Conservation (phyloP, 2,888 invertebrate species). For the Volucella zonaria region DNA sequence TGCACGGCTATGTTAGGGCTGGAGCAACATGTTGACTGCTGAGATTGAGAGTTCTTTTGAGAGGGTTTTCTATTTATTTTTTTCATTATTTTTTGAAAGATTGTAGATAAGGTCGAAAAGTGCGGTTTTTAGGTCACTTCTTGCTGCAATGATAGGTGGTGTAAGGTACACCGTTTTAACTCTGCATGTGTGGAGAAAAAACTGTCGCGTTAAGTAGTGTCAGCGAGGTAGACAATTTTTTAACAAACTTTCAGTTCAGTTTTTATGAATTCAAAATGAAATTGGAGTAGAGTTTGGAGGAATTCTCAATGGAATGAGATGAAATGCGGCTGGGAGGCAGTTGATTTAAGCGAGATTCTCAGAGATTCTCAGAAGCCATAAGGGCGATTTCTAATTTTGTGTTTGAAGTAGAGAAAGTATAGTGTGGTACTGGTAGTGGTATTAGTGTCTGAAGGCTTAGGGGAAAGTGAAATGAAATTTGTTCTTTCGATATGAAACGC, state of each 20-base stretch:
- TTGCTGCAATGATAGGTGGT: slow-evolving; percentile 35
- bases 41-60: slow-evolving; percentile 49
- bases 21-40: neutral
- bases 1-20: slow-evolving; percentile 28
- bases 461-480: too few relatives aligned
- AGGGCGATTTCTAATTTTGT: slow-evolving; percentile 9
- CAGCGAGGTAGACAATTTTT: slow-evolving; percentile 29
- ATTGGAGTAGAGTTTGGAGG: slow-evolving; percentile 19
- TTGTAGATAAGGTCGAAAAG: slow-evolving; percentile 57
- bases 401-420: too few relatives aligned
- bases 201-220: slow-evolving; percentile 46
- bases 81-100: slow-evolving; percentile 45
- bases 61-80: neutral
- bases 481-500: too few relatives aligned
- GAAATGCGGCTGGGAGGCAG: neutral
- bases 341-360: neutral
- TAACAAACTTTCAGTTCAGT: neutral
- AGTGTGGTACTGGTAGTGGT: too few relatives aligned
- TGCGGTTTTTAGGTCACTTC: slow-evolving; percentile 61
- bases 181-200: slow-evolving; percentile 11
- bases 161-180: slow-evolving; percentile 7
- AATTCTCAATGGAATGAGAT: neutral
- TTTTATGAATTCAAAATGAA: slow-evolving; percentile 6
- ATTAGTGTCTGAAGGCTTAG: too few relatives aligned
- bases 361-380: neutral